Evolutionary conservation across 2,888 invertebrate species (phyloP).

Genomic region (Ochropacha duplaris): DNA sequence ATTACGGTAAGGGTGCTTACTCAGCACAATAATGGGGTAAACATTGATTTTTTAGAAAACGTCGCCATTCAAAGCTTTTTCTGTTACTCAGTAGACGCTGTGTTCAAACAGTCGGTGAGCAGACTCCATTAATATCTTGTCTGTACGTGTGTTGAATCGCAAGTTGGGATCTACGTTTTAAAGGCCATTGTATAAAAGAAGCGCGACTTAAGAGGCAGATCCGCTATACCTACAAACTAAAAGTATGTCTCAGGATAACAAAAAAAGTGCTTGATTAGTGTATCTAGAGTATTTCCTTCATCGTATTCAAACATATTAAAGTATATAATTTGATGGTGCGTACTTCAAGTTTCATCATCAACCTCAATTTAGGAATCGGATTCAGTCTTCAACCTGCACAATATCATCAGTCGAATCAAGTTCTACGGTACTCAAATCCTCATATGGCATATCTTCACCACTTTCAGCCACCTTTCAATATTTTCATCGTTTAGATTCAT

Average conservation of each 20-base stretch:
- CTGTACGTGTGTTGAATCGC: conserved; percentile 46
- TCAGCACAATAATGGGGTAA: background rate
- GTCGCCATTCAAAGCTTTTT: background rate
- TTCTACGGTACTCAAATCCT: no score
- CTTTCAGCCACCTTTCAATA: no score
- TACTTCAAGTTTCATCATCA: no score
- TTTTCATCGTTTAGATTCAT: no score
- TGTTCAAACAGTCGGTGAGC: conserved; percentile 36
- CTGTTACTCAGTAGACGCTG: conserved; percentile 11
- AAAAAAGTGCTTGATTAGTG: no score
- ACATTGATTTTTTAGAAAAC: conserved; percentile 3
- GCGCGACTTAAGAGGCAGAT: background rate
- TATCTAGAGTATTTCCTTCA: no score
- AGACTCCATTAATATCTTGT: conserved; percentile 49
- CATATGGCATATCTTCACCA: no score
- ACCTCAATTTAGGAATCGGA: no score
- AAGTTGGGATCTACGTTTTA: conserved; percentile 44
- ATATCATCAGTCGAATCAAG: no score
- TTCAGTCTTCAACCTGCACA: no score
- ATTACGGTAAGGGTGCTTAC: background rate
- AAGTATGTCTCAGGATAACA: background rate
- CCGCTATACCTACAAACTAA: background rate
- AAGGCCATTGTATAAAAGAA: conserved; percentile 30
- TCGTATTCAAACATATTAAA: no score
- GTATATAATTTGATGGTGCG: no score